Evolutionary conservation across 2,113 vertebrate species (phyloP).

Genomic region (Diglossa brunneiventris): DNA sequence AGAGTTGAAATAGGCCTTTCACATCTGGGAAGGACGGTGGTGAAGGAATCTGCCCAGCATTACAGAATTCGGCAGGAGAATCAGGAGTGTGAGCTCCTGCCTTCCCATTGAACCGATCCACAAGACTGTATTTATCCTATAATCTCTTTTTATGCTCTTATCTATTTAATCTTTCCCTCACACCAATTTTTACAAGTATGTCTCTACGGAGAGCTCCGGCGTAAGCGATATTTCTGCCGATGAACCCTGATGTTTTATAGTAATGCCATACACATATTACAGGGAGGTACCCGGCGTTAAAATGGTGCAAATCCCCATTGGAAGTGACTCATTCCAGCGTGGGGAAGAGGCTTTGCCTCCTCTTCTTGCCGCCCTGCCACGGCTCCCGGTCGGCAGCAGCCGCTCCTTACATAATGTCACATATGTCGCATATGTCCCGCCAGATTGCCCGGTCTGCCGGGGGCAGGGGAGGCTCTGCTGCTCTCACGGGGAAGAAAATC

Average conservation of each 20-base stretch:
- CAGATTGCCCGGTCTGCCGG: background rate
- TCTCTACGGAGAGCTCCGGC: background rate
- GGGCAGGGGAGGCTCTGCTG: background rate
- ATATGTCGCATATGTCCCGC: background rate
- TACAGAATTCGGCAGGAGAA: background rate
- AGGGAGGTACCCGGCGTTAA: background rate
- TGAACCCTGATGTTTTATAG: conserved; percentile 26
- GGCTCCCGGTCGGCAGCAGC: background rate
- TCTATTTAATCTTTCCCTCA: conserved; percentile 32
- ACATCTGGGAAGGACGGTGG: background rate
- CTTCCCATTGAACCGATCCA: background rate
- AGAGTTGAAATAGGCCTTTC: background rate
- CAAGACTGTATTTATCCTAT: background rate
- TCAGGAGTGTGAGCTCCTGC: background rate
- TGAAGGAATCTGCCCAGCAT: background rate
- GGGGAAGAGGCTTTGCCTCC: background rate
- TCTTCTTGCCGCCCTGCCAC: background rate
- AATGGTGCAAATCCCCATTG: background rate
- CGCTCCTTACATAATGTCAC: conserved; percentile 3
- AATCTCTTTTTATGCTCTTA: conserved; percentile 45
- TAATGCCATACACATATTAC: background rate
- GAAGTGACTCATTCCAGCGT: background rate
- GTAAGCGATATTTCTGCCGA: background rate
- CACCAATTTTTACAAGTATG: background rate
- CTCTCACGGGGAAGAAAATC: background rate